Base-by-base conservation (phyloP, 1,140 invertebrate genomes). In the Calliopsis andreniformis region DNA sequence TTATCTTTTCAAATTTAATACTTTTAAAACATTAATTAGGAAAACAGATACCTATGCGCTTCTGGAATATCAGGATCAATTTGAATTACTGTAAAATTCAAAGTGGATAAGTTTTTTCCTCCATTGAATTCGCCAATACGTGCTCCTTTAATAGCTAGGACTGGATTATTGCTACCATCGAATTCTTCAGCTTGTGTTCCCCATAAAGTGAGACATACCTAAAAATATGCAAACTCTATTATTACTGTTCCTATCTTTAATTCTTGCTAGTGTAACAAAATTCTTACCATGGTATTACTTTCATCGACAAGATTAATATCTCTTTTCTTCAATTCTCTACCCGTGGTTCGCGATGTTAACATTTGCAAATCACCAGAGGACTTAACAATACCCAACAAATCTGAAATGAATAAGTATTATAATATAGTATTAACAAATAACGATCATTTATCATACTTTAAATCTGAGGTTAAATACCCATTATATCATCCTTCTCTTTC, bases 371-470 rank as follows among this genome's bases (percentile, higher is more conserved):
- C 98, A 5, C 92, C 91, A 3, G 93, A 93, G 39, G 92, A 92
- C 87, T 97, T 98, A 80, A 97, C 97, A 30, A 99, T 94, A 58
- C 97, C 98, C 90, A 99, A 95, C 1, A 99, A 92, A 94, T 99
- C 98, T 96, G 30, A 67, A 18, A 68, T 32, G 39, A n/a, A 71
- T 30, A 51, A 18, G 62, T 66, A 39, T n/a, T 3, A 39, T 39
- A 30, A 30, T 70, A 43, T n/a, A 16, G 30, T 80, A 45, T 6
- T 23, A 42, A 23, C 16, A 63, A 64, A 25, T 16, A 43, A 59
- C 3, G 1, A 51, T 58, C 42, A 58, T 35, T 14, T 45, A 76
- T 55, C 47, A n/a, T 23, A 59, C 25, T 53, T 53, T 12, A 61
- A 47, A 55, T 32, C 10, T 58, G 25, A 35, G 18, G 39, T 7